phyloP scores from a whole-genome alignment of 2,113 vertebrate genomes.

The Phalacrocorax aristotelis region DNA sequence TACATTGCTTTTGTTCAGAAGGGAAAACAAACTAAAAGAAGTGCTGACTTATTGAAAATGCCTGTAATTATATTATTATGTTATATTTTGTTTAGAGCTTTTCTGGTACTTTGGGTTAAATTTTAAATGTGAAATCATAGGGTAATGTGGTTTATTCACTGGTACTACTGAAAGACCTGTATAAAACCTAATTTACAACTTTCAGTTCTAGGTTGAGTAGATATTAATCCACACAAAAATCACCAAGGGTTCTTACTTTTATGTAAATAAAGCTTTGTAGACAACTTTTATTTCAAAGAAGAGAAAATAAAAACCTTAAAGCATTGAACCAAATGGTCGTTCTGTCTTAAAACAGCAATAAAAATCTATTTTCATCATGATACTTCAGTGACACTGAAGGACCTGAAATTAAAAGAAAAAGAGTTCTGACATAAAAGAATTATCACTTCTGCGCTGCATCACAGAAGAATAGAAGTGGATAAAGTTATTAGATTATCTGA shows the following conservation, averaged over 20 bases:
- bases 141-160: neutral
- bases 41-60: conserved; percentile 73
- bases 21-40: conserved; percentile 70
- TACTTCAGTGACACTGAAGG: neutral
- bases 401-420: neutral
- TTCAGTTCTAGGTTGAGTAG: neutral
- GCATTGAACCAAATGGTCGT: neutral
- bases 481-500: conserved; percentile 17
- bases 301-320: neutral
- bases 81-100: conserved; percentile 57
- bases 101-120: conserved; percentile 36
- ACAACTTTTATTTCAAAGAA: neutral
- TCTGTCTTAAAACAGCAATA: neutral
- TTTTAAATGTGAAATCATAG: conserved; percentile 32
- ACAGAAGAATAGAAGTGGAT: neutral
- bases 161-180: neutral
- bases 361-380: neutral
- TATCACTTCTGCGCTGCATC: neutral
- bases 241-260: neutral
- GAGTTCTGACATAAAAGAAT: neutral
- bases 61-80: conserved; percentile 73
- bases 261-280: neutral
- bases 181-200: conserved; percentile 19
- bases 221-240: conserved; percentile 8
- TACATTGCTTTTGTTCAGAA: conserved; percentile 64